These are phyloP conservation scores for Oppia nitens DNA, from an alignment of 1,140 invertebrate genomes.

Conservation along the genomic window DNA sequence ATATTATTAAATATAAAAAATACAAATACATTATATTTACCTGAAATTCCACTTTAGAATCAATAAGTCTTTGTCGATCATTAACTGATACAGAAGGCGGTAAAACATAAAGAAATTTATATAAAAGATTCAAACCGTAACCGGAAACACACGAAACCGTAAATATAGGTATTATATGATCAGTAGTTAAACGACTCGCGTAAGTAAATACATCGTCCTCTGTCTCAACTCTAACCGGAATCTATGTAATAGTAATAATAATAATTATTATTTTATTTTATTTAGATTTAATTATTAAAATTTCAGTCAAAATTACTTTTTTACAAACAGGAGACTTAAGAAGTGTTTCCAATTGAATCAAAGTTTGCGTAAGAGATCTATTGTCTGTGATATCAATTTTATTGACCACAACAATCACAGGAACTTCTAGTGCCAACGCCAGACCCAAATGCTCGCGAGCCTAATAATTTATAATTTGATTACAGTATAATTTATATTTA, in stretches of 20 bases:
- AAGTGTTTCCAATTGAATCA: slow-evolving; percentile 43
- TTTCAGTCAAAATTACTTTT: slow-evolving; percentile 32
- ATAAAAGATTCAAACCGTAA: slow-evolving; percentile 55
- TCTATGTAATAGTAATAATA: slow-evolving; percentile 4
- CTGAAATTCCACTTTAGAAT: slow-evolving; percentile 34
- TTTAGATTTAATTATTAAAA: background rate
- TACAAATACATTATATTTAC: slow-evolving; percentile 20
- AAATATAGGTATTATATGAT: slow-evolving; percentile 67
- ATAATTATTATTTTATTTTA: background rate
- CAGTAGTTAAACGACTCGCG: slow-evolving; percentile 40
- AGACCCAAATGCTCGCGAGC: slow-evolving; percentile 59
- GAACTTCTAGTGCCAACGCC: slow-evolving; percentile 60
- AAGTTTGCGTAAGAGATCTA: slow-evolving; percentile 37
- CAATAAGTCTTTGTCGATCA: slow-evolving; percentile 51
- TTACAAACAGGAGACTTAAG: slow-evolving; percentile 44
- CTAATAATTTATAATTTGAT: too few species aligned
- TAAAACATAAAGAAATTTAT: slow-evolving; percentile 54
- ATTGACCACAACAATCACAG: slow-evolving; percentile 74
- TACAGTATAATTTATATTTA: too few species aligned
- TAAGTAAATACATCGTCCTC: slow-evolving; percentile 54
- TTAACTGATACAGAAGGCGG: slow-evolving; percentile 47
- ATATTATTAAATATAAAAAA: too few species aligned
- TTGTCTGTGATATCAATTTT: slow-evolving; percentile 54
- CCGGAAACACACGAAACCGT: slow-evolving; percentile 88
- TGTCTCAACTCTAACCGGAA: slow-evolving; percentile 43